Evolutionary conservation across 2,113 vertebrate species (phyloP).

Genomic region (Lepus americanus): DNA sequence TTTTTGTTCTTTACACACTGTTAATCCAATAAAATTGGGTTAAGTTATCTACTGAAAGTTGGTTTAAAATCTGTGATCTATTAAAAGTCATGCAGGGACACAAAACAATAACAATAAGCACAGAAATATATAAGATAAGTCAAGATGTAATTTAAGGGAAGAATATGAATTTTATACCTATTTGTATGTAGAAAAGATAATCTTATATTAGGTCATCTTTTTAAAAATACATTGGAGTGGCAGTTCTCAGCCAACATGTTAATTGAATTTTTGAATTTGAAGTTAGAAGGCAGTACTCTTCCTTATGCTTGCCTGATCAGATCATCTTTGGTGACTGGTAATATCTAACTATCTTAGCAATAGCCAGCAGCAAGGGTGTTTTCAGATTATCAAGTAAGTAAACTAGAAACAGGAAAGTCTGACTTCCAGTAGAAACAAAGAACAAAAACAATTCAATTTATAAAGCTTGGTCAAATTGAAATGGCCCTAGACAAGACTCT

Average conservation of each 20-base stretch:
- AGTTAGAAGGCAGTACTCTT: slow-evolving; percentile 21
- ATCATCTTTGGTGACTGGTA: background rate
- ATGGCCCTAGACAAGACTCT: slow-evolving; percentile 71
- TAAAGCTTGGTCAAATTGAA: slow-evolving; percentile 74
- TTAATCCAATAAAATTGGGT: background rate
- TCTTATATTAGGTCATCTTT: background rate
- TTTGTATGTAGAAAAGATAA: background rate
- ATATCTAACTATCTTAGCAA: slow-evolving; percentile 26
- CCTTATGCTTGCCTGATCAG: background rate
- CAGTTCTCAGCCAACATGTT: background rate
- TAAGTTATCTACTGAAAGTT: background rate
- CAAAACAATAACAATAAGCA: background rate
- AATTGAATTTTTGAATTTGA: slow-evolving; percentile 54
- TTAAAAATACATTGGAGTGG: slow-evolving; percentile 17
- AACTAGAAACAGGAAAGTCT: slow-evolving; percentile 58
- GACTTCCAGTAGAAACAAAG: slow-evolving; percentile 60
- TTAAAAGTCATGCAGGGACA: background rate
- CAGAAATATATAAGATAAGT: background rate
- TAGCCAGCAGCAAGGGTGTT: slow-evolving; percentile 37
- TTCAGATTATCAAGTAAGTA: slow-evolving; percentile 57
- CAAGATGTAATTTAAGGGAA: background rate
- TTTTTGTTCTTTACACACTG: slow-evolving; percentile 34
- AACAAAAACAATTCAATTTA: slow-evolving; percentile 68
- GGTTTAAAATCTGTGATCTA: background rate
- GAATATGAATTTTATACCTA: background rate